phyloP scores from a whole-genome alignment of 2,113 vertebrate genomes.

The Nerophis lumbriciformis region DNA sequence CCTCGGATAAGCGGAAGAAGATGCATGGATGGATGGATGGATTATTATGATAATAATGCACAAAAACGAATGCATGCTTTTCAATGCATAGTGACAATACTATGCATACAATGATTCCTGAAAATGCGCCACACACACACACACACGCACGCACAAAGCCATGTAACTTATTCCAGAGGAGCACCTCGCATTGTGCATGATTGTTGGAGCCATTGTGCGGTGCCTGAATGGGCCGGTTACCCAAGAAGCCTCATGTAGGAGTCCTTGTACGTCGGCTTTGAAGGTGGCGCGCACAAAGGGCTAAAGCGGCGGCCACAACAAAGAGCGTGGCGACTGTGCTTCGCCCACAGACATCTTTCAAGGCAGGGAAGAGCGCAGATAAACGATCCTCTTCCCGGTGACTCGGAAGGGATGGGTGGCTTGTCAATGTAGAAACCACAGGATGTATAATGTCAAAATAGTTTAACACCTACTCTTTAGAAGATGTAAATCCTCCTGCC shows the following conservation, averaged over 20 bases:
- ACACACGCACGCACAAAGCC: constrained; percentile 57
- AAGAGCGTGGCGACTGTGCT: constrained; percentile 66
- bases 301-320: constrained; percentile 64
- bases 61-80: too few species aligned
- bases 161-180: constrained; percentile 73
- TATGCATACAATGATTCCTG: constrained; percentile 6
- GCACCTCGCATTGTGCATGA: constrained; percentile 72
- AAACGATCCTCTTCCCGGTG: constrained; percentile 58
- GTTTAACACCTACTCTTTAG: constrained; percentile 23
- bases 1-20: too few species aligned
- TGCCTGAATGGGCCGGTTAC: constrained; percentile 73
- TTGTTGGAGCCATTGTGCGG: constrained; percentile 72
- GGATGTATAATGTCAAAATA: constrained; percentile 65
- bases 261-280: constrained; percentile 75
- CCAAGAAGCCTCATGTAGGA: constrained; percentile 78
- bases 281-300: constrained; percentile 76
- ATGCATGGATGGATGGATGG: too few species aligned
- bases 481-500: constrained; percentile 14
- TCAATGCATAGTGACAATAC: constrained; percentile 26
- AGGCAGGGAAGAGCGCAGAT: constrained; percentile 54
- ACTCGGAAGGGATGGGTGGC: constrained; percentile 23
- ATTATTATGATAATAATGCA: too few species aligned
- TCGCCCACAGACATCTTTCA: constrained; percentile 66
- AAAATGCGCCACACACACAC: constrained; percentile 18
- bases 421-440: constrained; percentile 47